phyloP scores from a whole-genome alignment of 2,113 vertebrate species.

The Grammomys surdaster region DNA sequence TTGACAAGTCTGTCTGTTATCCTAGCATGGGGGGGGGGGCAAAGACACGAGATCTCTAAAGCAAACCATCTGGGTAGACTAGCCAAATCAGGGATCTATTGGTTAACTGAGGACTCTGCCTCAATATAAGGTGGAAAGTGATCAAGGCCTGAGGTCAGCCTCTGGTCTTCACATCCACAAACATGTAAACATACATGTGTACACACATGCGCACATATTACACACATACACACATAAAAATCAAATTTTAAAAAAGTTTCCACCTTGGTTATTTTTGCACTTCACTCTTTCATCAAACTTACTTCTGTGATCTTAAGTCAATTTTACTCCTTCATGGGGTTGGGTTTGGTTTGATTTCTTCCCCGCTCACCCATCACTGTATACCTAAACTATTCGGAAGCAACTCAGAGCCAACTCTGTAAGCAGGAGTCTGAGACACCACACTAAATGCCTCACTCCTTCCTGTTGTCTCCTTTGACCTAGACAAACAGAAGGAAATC shows the following conservation, averaged over 20 bases:
- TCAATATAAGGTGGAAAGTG: not conserved
- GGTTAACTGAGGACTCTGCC: not conserved
- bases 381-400: not conserved
- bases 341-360: not conserved
- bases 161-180: not conserved
- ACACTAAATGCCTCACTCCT: not conserved
- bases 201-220: not conserved
- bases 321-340: not conserved
- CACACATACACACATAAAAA: not conserved
- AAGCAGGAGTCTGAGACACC: not conserved
- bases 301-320: not conserved
- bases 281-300: not conserved
- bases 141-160: not conserved
- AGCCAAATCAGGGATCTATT: not conserved
- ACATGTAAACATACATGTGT: not conserved
- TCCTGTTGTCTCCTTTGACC: not conserved
- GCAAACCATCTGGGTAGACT: not conserved
- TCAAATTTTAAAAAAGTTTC: not conserved
- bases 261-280: not conserved
- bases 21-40: not conserved
- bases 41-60: no score
- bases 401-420: not conserved
- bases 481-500: slow-evolving; percentile 16
- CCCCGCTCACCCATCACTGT: not conserved
- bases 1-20: not conserved